Conservation (phyloP, 1,140 invertebrate species). For the Drosophila paulistorum region DNA sequence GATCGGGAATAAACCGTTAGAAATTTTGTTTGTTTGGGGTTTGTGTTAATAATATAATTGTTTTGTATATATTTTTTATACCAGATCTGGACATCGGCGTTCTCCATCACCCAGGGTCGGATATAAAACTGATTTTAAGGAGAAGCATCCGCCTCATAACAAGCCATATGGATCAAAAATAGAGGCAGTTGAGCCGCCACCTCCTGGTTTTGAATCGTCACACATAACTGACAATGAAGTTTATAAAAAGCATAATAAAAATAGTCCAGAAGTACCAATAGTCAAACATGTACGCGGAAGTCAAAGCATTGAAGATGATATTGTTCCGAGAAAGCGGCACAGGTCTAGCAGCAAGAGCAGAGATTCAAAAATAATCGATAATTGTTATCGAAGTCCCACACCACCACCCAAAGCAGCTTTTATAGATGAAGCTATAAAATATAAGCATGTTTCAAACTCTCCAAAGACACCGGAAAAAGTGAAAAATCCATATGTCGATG, state of each 20-base stretch:
- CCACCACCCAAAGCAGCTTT: constrained; percentile 52
- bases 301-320: constrained; percentile 25
- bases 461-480: constrained; percentile 57
- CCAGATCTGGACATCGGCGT: constrained; percentile 56
- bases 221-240: constrained; percentile 52
- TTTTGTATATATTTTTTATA: constrained; percentile 6
- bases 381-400: constrained; percentile 52
- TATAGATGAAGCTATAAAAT: no score
- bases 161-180: constrained; percentile 34
- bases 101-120: constrained; percentile 53
- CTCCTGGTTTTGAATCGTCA: constrained; percentile 62
- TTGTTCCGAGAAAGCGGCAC: constrained; percentile 46
- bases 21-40: background rate
- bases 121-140: constrained; percentile 49
- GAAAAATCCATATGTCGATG: constrained; percentile 23
- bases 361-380: constrained; percentile 37
- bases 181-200: constrained; percentile 61
- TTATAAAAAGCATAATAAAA: constrained; percentile 34
- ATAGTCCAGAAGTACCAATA: constrained; percentile 4
- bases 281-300: constrained; percentile 17
- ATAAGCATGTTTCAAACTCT: constrained; percentile 28
- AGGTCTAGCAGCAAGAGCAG: constrained; percentile 45
- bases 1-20: background rate
- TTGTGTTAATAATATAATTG: background rate
- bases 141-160: constrained; percentile 39